Conservation (phyloP, 2,888 invertebrate species). For the Acleris holmiana region DNA sequence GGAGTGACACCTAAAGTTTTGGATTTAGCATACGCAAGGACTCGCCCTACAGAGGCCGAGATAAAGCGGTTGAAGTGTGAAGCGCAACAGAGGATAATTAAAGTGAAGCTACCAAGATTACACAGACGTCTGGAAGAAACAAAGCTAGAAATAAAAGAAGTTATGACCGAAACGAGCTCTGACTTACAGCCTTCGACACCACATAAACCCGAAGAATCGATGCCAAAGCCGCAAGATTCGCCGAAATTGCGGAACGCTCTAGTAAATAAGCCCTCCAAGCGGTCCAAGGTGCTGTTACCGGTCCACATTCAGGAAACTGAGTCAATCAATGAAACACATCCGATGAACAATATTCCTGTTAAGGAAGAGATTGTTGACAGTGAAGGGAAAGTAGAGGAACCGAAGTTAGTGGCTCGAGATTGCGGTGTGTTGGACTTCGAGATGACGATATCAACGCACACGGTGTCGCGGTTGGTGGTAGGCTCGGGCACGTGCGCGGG, state of each 20-base stretch:
- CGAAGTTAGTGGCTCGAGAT: constrained; percentile 41
- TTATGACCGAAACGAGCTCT: constrained; percentile 43
- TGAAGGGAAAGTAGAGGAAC: constrained; percentile 39
- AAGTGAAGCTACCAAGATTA: constrained; percentile 66
- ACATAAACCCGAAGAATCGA: constrained; percentile 33
- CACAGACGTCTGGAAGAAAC: constrained; percentile 60
- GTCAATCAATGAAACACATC: constrained; percentile 25
- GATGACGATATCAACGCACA: constrained; percentile 71
- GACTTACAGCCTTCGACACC: constrained; percentile 47
- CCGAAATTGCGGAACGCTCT: constrained; percentile 71
- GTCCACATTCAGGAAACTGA: constrained; percentile 59
- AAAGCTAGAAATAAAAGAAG: constrained; percentile 45
- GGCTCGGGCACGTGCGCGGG: constrained; percentile 39
- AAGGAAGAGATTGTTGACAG: constrained; percentile 26
- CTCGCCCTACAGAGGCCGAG: constrained; percentile 61
- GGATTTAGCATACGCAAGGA: constrained; percentile 92
- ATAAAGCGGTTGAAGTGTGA: constrained; percentile 44
- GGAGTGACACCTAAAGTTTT: constrained; percentile 94
- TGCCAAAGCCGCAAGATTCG: constrained; percentile 62
- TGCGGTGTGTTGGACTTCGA: constrained; percentile 65
- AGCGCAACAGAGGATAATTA: constrained; percentile 57
- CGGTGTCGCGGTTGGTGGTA: constrained; percentile 62
- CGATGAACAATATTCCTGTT: not conserved
- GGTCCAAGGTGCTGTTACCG: constrained; percentile 70
- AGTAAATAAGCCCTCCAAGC: constrained; percentile 63